Conservation (phyloP, 2,797 vertebrate species). For the Microchirus variegatus region DNA sequence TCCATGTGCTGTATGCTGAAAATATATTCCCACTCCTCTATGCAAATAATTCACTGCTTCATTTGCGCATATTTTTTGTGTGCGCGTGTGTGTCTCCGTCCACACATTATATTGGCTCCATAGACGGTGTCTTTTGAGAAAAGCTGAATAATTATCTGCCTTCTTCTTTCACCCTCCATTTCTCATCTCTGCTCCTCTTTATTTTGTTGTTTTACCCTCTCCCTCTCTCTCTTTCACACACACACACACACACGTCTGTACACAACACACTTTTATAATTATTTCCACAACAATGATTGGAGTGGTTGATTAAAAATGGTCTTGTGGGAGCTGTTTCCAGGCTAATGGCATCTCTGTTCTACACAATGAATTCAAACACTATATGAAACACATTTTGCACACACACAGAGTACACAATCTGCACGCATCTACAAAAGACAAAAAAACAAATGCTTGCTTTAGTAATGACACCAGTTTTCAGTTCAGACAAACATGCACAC, state of each 20-base stretch:
- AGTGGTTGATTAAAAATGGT: slow-evolving; percentile 72
- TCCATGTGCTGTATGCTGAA: no score
- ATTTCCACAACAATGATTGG: slow-evolving; percentile 72
- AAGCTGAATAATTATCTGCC: slow-evolving; percentile 46
- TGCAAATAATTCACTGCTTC: slow-evolving; percentile 2
- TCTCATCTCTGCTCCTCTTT: slow-evolving; percentile 30
- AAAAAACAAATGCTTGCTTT: slow-evolving; percentile 34
- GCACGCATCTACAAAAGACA: slow-evolving; percentile 9
- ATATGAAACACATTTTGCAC: slow-evolving; percentile 7
- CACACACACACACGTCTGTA: background rate
- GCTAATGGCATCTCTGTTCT: slow-evolving; percentile 61
- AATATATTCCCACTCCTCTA: background rate
- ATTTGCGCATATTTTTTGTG: background rate
- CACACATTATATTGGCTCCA: slow-evolving; percentile 29
- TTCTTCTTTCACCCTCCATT: slow-evolving; percentile 21
- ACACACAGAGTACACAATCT: slow-evolving; percentile 5
- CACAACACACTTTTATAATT: slow-evolving; percentile 54
- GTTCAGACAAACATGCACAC: background rate
- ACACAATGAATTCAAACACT: slow-evolving; percentile 33
- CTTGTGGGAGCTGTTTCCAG: slow-evolving; percentile 65
- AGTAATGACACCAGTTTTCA: slow-evolving; percentile 20
- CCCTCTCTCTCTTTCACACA: background rate
- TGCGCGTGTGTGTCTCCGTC: slow-evolving; percentile 16
- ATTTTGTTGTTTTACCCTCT: slow-evolving; percentile 31
- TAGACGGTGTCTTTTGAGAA: slow-evolving; percentile 37